phyloP scores from a whole-genome alignment of 1,140 invertebrate genomes.

The Drosophila insularis region DNA sequence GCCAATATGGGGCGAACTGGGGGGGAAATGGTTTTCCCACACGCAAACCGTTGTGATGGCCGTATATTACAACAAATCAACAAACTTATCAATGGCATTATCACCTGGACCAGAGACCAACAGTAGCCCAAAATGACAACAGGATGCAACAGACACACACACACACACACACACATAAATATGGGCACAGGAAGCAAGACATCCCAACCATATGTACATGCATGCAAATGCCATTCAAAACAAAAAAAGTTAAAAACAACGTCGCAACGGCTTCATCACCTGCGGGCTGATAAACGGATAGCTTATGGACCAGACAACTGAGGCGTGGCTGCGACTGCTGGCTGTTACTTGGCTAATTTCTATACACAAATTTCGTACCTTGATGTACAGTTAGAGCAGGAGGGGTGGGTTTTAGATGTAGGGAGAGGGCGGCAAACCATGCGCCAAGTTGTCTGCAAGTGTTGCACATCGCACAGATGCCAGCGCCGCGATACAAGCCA shows the following conservation, averaged over 20 bases:
- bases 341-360: slow-evolving; percentile 63
- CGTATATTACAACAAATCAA: slow-evolving; percentile 12
- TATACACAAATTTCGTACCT: slow-evolving; percentile 69
- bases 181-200: slow-evolving; percentile 52
- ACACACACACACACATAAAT: background rate
- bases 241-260: slow-evolving; percentile 13
- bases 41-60: slow-evolving; percentile 17
- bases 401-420: background rate
- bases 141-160: slow-evolving; percentile 55
- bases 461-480: slow-evolving; percentile 78
- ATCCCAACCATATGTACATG: background rate
- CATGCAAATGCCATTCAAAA: slow-evolving; percentile 26
- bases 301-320: slow-evolving; percentile 16
- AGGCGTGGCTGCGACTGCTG: slow-evolving; percentile 52
- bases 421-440: slow-evolving; percentile 15
- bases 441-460: slow-evolving; percentile 78
- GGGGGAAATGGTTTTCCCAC: slow-evolving; percentile 15
- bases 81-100: slow-evolving; percentile 53
- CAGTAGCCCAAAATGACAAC: slow-evolving; percentile 68
- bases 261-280: slow-evolving; percentile 71
- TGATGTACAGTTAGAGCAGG: slow-evolving; percentile 49
- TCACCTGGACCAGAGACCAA: slow-evolving; percentile 29
- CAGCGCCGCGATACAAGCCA: slow-evolving; percentile 74
- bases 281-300: slow-evolving; percentile 62
- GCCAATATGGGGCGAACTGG: background rate